A percentile compares a stretch with the other conserved stretches of the same genome.
These are phyloP conservation scores for Holotrichia oblita DNA, from an alignment of 1,140 invertebrate species.

Conservation along the genomic window DNA sequence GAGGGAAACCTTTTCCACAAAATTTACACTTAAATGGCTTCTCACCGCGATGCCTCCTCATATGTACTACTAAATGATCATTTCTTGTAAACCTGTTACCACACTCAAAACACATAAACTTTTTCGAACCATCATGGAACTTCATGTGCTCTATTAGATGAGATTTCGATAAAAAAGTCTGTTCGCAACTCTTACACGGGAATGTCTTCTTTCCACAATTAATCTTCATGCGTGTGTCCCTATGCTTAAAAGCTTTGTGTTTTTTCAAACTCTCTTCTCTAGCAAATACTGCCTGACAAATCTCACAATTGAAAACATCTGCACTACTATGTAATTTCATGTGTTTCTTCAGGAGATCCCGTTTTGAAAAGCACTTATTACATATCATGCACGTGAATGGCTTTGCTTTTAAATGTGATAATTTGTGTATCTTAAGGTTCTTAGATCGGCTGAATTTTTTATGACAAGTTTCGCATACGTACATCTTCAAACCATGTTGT, in stretches of 20 bases:
- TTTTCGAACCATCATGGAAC: slow-evolving; percentile 62
- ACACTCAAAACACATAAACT: slow-evolving; percentile 67
- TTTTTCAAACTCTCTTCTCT: no score
- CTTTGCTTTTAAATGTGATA: slow-evolving; percentile 54
- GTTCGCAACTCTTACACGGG: slow-evolving; percentile 65
- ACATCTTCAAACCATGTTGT: no score
- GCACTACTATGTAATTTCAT: slow-evolving; percentile 55
- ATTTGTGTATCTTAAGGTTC: no score
- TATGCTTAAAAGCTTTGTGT: no score
- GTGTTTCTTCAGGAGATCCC: slow-evolving; percentile 64
- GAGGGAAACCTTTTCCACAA: slow-evolving; percentile 66
- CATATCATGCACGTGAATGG: no score
- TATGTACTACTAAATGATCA: slow-evolving; percentile 67
- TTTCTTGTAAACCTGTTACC: slow-evolving; percentile 66
- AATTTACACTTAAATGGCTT: no score
- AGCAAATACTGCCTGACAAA: no score
- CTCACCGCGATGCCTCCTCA: no score
- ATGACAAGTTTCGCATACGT: no score
- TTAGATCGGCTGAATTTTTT: no score
- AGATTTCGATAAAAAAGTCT: slow-evolving; percentile 64
- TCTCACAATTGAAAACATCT: no score
- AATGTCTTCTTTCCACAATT: slow-evolving; percentile 64
- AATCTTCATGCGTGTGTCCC: slow-evolving; percentile 62
- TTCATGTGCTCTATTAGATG: slow-evolving; percentile 67
- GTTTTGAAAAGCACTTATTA: no score